Evolutionary conservation across 92 coral and sea anemone species (phyloP), one percentile per base, ranked within the genome.

Genomic region (Siderastrea radians): DNA sequence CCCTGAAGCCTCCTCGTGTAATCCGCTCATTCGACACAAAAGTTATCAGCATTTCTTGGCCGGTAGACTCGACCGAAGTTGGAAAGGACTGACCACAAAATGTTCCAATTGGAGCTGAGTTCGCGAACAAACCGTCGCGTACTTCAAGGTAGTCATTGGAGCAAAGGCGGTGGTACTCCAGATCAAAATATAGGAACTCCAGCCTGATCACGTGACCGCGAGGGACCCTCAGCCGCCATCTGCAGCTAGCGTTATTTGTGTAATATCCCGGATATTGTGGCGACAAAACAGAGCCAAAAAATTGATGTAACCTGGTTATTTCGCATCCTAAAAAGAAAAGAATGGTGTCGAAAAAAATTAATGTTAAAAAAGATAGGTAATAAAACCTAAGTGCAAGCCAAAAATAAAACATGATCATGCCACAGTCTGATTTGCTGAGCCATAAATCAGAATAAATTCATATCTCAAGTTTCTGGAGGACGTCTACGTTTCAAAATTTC

Each of bases 201-300:
- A 83, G 51, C 49, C 79, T 68, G 66, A 83, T 83, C 67, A 68
- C 53, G 51, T 71, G 78, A 57, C 69, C 65, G 2, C 43, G 14
- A 7, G 87, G 79, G 54, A 57, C 87, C 3, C 19, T 52, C 14
- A 83, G 8, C 7, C 14, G 49, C 78, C 87, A 83, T 14, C 10
- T 61, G 68, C 90, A 94, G 38, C 78, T 66, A 16, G 82, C 87
- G 79, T 93, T 79, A 69, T 80, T 88, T 17, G 81, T 60, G 82
- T 91, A 93, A 60, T 85, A 85, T 61, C 93, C 93, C 7, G 98
- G 98, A 51, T 95, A 93, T 57, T 77, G 87, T 5, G 96, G 98
- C 2, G 95, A 93, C 70, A 90, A 71, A 59, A 95, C 78, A 84
- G 71, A 71, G 8, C 88, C 96, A 9, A 82, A 80, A 26, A 26